Percentiles rank a stretch among this genome's conserved stretches.
Conservation (phyloP, 2,888 invertebrate genomes). For the Mantis religiosa region DNA sequence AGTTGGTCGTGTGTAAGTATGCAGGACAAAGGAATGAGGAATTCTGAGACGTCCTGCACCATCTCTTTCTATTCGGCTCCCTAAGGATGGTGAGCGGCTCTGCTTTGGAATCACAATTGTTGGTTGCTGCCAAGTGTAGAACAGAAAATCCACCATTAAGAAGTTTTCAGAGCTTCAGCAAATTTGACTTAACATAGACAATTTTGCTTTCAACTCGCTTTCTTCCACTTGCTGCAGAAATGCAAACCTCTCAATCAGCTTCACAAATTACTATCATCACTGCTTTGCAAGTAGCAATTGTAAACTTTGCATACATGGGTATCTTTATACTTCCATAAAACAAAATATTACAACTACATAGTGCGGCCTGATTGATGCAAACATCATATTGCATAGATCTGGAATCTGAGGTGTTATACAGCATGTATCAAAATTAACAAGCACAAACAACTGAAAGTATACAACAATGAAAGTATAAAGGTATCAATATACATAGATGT, state of each 20-base stretch:
- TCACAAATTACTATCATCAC: not conserved
- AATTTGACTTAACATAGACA: not conserved
- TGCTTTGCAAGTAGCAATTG: not conserved
- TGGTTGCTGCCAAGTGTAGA: slow-evolving; percentile 22
- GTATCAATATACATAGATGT: too few species aligned
- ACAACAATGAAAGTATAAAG: too few species aligned
- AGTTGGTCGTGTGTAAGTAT: slow-evolving; percentile 94
- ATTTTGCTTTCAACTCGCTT: not conserved
- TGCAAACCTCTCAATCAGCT: not conserved
- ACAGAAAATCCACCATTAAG: not conserved
- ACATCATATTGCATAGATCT: too few species aligned
- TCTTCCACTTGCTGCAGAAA: not conserved
- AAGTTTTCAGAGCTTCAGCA: too few species aligned
- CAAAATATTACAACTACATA: too few species aligned
- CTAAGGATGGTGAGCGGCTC: slow-evolving; percentile 66
- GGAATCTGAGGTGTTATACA: too few species aligned
- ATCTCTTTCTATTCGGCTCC: slow-evolving; percentile 67
- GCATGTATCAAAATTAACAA: too few species aligned
- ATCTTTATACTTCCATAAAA: too few species aligned
- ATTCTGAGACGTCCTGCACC: slow-evolving; percentile 64
- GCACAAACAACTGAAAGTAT: too few species aligned
- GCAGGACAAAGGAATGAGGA: slow-evolving; percentile 95
- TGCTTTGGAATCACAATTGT: slow-evolving; percentile 47
- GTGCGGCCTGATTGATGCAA: too few species aligned
- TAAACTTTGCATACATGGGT: not conserved